These are phyloP conservation scores for Raphicerus campestris DNA, from an alignment of 2,113 vertebrate genomes.

Conservation along the genomic window DNA sequence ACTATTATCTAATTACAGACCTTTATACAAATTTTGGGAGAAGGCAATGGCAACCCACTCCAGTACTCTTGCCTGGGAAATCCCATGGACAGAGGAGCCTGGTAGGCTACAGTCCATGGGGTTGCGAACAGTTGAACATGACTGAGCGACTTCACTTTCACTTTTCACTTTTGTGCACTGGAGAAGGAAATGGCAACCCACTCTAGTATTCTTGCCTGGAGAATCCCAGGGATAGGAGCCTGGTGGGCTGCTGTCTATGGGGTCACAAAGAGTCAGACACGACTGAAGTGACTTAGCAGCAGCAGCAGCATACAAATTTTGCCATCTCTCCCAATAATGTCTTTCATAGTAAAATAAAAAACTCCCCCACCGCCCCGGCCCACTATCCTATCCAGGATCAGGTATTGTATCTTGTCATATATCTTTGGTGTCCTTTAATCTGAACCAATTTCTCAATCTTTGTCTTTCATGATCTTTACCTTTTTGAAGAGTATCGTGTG, in stretches of 20 bases:
- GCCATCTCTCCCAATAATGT: background rate
- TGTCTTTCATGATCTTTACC: background rate
- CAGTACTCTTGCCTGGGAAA: no score
- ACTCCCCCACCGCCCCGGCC: fast-evolving
- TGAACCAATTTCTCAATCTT: background rate
- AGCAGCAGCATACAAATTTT: background rate
- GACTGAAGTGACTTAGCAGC: no score
- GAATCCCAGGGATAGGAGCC: no score
- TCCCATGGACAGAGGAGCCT: no score
- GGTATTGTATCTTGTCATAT: background rate
- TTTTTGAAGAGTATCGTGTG: background rate
- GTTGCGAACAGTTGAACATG: fast-evolving
- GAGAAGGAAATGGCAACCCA: no score
- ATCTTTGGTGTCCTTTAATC: background rate
- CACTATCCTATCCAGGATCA: background rate
- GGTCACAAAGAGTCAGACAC: no score
- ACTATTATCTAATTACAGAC: background rate
- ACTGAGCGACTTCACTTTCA: no score
- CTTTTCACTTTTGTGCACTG: no score
- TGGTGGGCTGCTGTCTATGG: no score
- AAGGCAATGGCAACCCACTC: no score
- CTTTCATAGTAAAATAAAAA: background rate
- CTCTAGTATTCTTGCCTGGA: no score
- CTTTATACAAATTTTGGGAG: background rate
- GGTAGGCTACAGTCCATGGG: no score